Evolutionary conservation across 2,113 vertebrate genomes (phyloP).

Genomic region (Speoplatyrhinus poulsoni): DNA sequence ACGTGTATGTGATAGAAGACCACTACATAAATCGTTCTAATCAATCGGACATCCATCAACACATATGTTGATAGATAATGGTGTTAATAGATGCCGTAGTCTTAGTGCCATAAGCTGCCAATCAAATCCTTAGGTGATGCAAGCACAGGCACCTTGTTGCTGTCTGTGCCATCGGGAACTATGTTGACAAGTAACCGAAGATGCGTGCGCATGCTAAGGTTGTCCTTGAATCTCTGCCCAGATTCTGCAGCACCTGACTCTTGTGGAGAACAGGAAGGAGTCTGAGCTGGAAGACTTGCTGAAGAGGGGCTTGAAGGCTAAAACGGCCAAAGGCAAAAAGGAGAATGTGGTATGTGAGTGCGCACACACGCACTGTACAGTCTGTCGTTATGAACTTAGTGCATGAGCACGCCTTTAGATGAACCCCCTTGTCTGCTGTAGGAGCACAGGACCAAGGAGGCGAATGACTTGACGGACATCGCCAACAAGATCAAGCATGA

Average conservation of each 20-base stretch:
- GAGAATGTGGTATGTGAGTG: constrained; percentile 1
- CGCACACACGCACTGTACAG: background rate
- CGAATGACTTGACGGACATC: constrained; percentile 79
- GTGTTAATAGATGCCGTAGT: too few species aligned
- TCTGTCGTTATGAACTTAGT: background rate
- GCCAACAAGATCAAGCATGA: constrained; percentile 93
- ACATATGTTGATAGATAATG: too few species aligned
- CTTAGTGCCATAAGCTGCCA: background rate
- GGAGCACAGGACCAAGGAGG: constrained; percentile 75
- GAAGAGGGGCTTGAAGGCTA: constrained; percentile 82
- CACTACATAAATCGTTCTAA: too few species aligned
- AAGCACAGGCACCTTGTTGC: background rate
- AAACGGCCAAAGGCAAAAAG: background rate
- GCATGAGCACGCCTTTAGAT: too few species aligned
- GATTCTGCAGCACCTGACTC: constrained; percentile 88
- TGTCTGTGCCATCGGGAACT: background rate
- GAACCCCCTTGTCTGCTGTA: background rate
- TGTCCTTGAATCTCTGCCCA: constrained; percentile 27
- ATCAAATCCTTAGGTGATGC: background rate
- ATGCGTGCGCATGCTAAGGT: too few species aligned
- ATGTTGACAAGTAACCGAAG: background rate
- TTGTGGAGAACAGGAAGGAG: constrained; percentile 89
- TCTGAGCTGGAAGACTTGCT: constrained; percentile 86
- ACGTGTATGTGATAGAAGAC: too few species aligned
- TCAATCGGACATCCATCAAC: too few species aligned